Conservation (phyloP, 92 coral and sea anemone species). For the Palythoa caribaeorum region DNA sequence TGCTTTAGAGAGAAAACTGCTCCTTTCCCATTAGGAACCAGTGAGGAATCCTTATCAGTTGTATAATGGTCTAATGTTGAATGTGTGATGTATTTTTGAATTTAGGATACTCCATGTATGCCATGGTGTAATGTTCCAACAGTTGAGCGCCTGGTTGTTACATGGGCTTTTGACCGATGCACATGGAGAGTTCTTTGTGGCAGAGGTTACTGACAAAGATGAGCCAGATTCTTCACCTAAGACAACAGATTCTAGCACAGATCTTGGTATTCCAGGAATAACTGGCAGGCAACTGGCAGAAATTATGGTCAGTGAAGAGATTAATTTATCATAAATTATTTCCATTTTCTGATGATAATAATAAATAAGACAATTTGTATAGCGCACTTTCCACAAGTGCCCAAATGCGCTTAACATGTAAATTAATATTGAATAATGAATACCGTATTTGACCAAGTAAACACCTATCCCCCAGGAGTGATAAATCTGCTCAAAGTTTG, state of each 20-base stretch:
- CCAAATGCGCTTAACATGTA: too few species aligned
- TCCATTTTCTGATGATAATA: not conserved
- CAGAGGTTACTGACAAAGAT: slow-evolving; percentile 65
- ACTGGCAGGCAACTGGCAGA: slow-evolving; percentile 87
- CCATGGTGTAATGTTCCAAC: slow-evolving; percentile 98
- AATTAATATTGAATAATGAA: too few species aligned
- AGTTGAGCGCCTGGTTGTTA: slow-evolving; percentile 94
- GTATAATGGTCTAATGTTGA: not conserved
- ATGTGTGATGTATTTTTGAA: not conserved
- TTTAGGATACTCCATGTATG: slow-evolving; percentile 89
- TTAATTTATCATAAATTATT: not conserved
- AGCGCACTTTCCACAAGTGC: too few species aligned
- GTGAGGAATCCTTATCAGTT: not conserved
- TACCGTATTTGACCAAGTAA: too few species aligned
- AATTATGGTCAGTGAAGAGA: slow-evolving; percentile 67
- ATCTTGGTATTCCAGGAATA: slow-evolving; percentile 86
- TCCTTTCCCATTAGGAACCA: too few species aligned
- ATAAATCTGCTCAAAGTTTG: too few species aligned
- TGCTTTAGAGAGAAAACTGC: too few species aligned
- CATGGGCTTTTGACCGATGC: slow-evolving; percentile 86
- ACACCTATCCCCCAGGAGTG: too few species aligned
- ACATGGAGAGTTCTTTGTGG: slow-evolving; percentile 85
- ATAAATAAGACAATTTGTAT: too few species aligned
- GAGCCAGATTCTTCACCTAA: slow-evolving; percentile 41
- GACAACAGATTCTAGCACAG: slow-evolving; percentile 46